A percentile compares a stretch with the other conserved stretches of the same genome.
These are phyloP conservation scores for Prionace glauca DNA, from an alignment of 2,797 vertebrate species.

Conservation along the genomic window DNA sequence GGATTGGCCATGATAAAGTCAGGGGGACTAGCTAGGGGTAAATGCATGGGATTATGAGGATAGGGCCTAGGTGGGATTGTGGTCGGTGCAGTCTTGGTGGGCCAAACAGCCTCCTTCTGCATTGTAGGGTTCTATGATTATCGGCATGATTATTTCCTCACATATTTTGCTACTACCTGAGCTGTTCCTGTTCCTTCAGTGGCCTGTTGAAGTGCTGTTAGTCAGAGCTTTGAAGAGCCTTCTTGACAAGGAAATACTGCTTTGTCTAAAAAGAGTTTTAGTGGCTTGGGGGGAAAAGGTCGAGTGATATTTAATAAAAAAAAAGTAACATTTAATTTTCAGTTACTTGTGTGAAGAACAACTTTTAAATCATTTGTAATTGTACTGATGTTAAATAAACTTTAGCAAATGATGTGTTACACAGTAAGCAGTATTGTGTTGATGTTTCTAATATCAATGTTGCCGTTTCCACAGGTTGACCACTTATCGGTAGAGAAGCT, in stretches of 20 bases:
- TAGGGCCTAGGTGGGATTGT: no score
- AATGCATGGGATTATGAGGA: no score
- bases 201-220: neutral
- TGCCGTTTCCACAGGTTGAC: slow-evolving; percentile 70
- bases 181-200: neutral
- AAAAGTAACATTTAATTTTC: neutral
- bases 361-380: neutral
- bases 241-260: neutral
- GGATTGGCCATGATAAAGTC: no score
- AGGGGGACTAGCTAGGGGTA: no score
- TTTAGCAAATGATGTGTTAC: neutral
- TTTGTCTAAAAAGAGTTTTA: neutral
- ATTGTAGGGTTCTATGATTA: neutral
- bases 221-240: neutral
- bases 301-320: neutral
- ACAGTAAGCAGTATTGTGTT: neutral
- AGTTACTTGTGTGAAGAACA: neutral
- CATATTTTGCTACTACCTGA: neutral
- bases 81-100: no score
- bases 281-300: neutral
- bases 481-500: slow-evolving; percentile 97
- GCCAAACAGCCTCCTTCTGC: no score
- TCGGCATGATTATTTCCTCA: neutral
- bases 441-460: neutral
- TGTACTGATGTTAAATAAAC: neutral